These are phyloP conservation scores for Lysandra bellargus DNA, from an alignment of 2,888 invertebrate genomes.

Conservation along the genomic window DNA sequence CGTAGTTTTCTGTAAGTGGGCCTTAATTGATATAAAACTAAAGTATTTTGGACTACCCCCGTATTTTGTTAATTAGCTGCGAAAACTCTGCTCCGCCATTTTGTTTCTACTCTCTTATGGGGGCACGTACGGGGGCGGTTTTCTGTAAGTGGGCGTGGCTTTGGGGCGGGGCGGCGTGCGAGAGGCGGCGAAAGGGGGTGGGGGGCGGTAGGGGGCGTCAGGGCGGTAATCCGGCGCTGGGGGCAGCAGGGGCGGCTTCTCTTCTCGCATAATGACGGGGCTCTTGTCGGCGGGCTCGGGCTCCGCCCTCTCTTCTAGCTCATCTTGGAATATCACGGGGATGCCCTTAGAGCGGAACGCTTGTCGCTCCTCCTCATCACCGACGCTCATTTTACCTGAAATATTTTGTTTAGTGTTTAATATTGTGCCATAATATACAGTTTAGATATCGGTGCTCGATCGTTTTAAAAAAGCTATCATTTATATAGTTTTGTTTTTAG, in stretches of 20 bases:
- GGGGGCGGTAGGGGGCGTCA: conserved; percentile 93
- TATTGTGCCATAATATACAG: too few species aligned
- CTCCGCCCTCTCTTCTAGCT: conserved; percentile 95
- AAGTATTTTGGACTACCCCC: background rate
- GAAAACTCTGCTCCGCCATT: background rate
- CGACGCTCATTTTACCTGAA: conserved; percentile 85
- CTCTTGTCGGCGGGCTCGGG: conserved; percentile 93
- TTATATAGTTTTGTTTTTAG: too few species aligned
- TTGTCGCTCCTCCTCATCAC: conserved; percentile 89
- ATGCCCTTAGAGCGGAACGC: conserved; percentile 92
- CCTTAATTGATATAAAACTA: background rate
- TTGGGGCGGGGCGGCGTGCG: conserved; percentile 90
- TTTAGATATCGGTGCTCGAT: too few species aligned
- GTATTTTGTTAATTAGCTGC: background rate
- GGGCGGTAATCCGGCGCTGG: conserved; percentile 85
- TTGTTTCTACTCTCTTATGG: conserved; percentile 84
- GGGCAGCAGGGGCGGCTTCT: conserved; percentile 94
- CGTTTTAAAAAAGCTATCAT: too few species aligned
- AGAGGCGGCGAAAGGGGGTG: conserved; percentile 89
- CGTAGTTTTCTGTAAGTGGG: background rate
- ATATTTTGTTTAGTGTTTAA: conserved; percentile 28
- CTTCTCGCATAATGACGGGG: conserved; percentile 96
- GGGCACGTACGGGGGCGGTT: conserved; percentile 98
- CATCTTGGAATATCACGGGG: conserved; percentile 98
- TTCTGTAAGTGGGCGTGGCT: conserved; percentile 94